Evolutionary conservation across 2,113 vertebrate genomes (phyloP).

Genomic region (Paratilapia polleni): DNA sequence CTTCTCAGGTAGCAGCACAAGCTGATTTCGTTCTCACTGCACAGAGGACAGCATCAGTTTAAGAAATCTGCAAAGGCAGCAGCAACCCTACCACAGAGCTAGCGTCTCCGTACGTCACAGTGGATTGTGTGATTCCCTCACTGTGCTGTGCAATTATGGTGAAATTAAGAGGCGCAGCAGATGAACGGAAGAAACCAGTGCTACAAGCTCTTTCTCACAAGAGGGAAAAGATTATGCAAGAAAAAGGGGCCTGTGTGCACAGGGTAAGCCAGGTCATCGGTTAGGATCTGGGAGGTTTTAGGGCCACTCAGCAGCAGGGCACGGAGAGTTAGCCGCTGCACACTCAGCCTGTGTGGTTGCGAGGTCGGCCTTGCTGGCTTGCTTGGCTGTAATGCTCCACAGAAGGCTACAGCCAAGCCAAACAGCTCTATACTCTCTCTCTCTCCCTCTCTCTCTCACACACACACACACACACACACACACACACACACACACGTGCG

Average conservation of each 20-base stretch:
- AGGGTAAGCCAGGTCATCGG: slow-evolving; percentile 31
- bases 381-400: slow-evolving; percentile 43
- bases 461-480: slow-evolving; percentile 31
- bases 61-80: neutral
- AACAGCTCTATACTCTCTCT: slow-evolving; percentile 43
- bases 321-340: slow-evolving; percentile 37
- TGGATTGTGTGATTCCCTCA: slow-evolving; percentile 6
- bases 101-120: slow-evolving; percentile 14
- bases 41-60: slow-evolving; percentile 6
- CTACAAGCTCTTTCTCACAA: neutral
- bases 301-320: slow-evolving; percentile 44
- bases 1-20: slow-evolving; percentile 44
- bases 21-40: slow-evolving; percentile 23
- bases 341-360: slow-evolving; percentile 57
- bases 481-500: slow-evolving; percentile 33
- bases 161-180: slow-evolving; percentile 13
- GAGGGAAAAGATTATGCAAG: slow-evolving; percentile 26
- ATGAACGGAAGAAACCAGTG: neutral
- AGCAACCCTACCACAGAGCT: neutral
- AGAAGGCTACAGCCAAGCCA: slow-evolving; percentile 61
- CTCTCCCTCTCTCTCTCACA: neutral
- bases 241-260: neutral
- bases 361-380: slow-evolving; percentile 40
- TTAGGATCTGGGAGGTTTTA: slow-evolving; percentile 30
- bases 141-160: neutral